Conservation (phyloP, 1,140 invertebrate species). For the Aphelinus certus region DNA sequence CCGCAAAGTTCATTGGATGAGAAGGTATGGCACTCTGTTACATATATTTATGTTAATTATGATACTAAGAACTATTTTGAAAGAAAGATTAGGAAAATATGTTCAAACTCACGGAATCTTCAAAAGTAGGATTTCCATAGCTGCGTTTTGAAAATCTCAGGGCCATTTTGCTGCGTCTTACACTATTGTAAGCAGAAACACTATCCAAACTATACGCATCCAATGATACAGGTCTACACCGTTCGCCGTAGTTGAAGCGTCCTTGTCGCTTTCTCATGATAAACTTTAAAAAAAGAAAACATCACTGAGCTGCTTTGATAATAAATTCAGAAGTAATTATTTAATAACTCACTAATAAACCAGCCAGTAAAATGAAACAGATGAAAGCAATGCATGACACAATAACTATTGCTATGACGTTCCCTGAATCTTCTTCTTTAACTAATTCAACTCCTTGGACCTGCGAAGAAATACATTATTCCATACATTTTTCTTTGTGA, state of each 20-base stretch:
- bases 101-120: conserved; percentile 77
- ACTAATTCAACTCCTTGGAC: conserved; percentile 60
- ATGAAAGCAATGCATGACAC: conserved; percentile 67
- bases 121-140: conserved; percentile 92
- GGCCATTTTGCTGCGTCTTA: conserved; percentile 77
- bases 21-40: conserved; percentile 72
- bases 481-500: not conserved
- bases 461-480: conserved; percentile 47
- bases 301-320: not conserved
- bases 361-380: conserved; percentile 71
- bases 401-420: conserved; percentile 66
- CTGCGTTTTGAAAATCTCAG: conserved; percentile 85
- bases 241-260: conserved; percentile 78
- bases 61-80: not conserved
- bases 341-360: conserved; percentile 70
- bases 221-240: conserved; percentile 85
- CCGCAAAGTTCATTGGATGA: conserved; percentile 78
- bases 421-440: conserved; percentile 60
- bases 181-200: conserved; percentile 83
- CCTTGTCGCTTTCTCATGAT: conserved; percentile 78
- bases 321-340: too few species aligned
- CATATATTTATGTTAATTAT: not conserved
- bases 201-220: conserved; percentile 91
- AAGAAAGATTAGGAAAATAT: conserved; percentile 8
- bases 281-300: conserved; percentile 62